phyloP scores from a whole-genome alignment of 1,140 invertebrate genomes.

The Nixonia krombeini region DNA sequence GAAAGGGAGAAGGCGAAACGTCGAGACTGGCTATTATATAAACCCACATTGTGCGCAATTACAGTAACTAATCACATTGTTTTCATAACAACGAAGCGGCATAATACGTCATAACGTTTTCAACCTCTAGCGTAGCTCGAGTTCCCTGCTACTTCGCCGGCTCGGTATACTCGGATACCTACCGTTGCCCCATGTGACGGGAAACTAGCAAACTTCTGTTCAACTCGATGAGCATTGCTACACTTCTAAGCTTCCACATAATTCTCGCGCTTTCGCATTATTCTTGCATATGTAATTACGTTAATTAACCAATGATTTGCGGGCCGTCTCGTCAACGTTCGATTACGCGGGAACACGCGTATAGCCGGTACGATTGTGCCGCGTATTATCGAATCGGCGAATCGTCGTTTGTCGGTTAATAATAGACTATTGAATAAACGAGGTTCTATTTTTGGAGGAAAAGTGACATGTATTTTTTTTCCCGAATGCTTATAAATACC shows the following conservation, averaged over 20 bases:
- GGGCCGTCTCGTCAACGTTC: no score
- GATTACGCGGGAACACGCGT: no score
- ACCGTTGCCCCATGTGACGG: constrained; percentile 49
- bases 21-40: constrained; percentile 35
- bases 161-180: constrained; percentile 46
- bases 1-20: constrained; percentile 11
- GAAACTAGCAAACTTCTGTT: constrained; percentile 48
- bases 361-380: no score
- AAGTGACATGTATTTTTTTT: no score
- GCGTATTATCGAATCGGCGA: no score
- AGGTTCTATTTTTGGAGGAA: no score
- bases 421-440: no score
- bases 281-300: constrained; percentile 1
- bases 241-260: constrained; percentile 28
- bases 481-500: no score
- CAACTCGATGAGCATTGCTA: constrained; percentile 40
- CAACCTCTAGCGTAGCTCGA: constrained; percentile 26
- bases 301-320: no score
- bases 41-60: constrained; percentile 51
- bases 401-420: no score
- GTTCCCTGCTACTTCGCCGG: constrained; percentile 32
- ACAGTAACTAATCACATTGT: constrained; percentile 61
- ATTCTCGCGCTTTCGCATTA: constrained; percentile 29
- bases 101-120: constrained; percentile 59
- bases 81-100: constrained; percentile 54